phyloP scores from a whole-genome alignment of 2,797 vertebrate genomes.

The Somateria mollissima region DNA sequence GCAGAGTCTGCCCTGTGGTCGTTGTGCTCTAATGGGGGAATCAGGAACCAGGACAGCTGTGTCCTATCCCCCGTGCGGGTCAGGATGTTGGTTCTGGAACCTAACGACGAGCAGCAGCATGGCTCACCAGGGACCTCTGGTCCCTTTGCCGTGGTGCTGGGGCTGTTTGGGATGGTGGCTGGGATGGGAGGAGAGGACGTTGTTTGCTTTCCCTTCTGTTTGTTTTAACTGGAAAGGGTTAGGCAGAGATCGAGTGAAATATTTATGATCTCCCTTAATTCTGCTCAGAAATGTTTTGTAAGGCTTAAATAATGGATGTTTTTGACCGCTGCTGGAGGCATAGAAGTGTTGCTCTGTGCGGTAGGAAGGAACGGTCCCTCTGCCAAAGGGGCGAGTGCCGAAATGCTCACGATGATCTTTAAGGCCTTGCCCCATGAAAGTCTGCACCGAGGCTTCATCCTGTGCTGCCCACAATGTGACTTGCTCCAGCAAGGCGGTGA shows the following conservation, averaged over 20 bases:
- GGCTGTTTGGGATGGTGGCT: neutral
- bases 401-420: neutral
- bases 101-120: neutral
- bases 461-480: neutral
- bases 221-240: neutral
- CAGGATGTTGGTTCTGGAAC: neutral
- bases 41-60: neutral
- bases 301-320: neutral
- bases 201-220: neutral
- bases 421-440: neutral
- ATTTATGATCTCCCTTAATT: neutral
- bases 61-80: fast-evolving
- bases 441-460: fast-evolving
- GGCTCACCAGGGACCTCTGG: neutral
- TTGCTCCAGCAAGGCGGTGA: neutral
- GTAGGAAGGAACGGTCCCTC: neutral
- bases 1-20: fast-evolving
- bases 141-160: fast-evolving
- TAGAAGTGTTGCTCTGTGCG: fast-evolving
- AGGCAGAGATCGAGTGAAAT: neutral
- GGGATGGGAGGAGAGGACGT: neutral
- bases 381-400: neutral
- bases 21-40: fast-evolving
- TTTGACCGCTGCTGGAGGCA: neutral
- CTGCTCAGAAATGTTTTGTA: neutral